Percentiles rank a stretch among this genome's conserved stretches.
phyloP scores from a whole-genome alignment of 1,140 invertebrate species.

The Sweltsa coloradensis region DNA sequence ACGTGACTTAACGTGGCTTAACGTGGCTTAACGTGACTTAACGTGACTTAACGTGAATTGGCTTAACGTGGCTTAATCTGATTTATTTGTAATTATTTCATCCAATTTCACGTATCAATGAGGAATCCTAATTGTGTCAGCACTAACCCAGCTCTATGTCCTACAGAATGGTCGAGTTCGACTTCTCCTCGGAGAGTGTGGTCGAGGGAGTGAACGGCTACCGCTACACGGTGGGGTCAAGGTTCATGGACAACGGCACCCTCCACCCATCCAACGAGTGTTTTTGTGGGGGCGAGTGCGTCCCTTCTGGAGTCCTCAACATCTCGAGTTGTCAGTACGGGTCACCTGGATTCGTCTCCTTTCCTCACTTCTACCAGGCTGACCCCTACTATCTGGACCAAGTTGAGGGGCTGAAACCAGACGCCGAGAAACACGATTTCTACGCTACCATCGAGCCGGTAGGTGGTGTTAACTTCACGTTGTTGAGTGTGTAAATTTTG shows the following conservation, averaged over 20 bases:
- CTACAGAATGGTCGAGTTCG: no score
- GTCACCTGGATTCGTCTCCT: constrained; percentile 67
- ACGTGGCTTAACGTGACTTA: no score
- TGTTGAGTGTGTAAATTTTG: neutral
- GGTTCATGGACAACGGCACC: constrained; percentile 53
- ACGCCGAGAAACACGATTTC: constrained; percentile 52
- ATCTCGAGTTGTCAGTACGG: constrained; percentile 55
- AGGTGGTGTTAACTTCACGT: constrained; percentile 18
- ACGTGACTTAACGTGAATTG: no score
- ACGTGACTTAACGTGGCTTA: no score
- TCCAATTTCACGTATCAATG: no score
- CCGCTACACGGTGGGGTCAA: constrained; percentile 41
- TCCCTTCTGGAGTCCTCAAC: constrained; percentile 45
- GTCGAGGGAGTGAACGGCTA: constrained; percentile 41
- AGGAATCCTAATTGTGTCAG: no score
- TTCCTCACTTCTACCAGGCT: constrained; percentile 75
- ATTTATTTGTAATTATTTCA: no score
- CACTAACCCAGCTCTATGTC: no score
- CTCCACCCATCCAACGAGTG: constrained; percentile 43
- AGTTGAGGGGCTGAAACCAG: constrained; percentile 56
- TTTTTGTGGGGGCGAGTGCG: constrained; percentile 32
- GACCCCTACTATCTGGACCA: constrained; percentile 48
- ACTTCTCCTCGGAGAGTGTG: constrained; percentile 22
- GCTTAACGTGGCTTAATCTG: no score
- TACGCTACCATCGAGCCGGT: constrained; percentile 57